These are phyloP conservation scores for Periparus ater DNA, from an alignment of 2,797 vertebrate genomes.

Conservation along the genomic window DNA sequence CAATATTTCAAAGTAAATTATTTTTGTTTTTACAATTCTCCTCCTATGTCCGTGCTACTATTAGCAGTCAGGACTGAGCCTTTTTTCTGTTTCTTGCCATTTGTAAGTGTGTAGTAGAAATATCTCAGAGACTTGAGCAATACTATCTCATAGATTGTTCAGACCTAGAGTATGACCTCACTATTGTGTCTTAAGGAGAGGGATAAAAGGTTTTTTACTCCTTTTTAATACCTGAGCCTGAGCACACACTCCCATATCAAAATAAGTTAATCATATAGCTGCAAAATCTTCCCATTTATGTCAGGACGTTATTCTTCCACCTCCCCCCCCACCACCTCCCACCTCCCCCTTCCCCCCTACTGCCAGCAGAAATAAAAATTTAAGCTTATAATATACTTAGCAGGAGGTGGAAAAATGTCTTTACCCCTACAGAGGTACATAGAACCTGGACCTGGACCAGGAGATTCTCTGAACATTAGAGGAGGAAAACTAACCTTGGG, in stretches of 20 bases:
- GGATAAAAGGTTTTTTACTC: not conserved
- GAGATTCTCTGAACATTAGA: not conserved
- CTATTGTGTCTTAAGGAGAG: not conserved
- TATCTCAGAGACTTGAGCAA: not conserved
- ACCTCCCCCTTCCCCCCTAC: rapidly evolving
- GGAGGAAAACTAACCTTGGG: not conserved
- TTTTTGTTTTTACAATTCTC: not conserved
- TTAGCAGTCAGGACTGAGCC: not conserved
- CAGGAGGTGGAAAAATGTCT: not conserved
- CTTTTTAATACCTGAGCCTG: not conserved
- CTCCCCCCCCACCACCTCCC: no score
- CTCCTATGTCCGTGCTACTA: not conserved
- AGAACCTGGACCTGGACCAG: not conserved
- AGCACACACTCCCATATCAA: not conserved
- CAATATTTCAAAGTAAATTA: not conserved
- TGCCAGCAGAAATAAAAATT: not conserved
- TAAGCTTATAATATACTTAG: not conserved
- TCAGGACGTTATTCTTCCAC: not conserved
- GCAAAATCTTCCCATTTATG: not conserved
- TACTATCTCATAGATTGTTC: not conserved
- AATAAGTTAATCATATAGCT: not conserved
- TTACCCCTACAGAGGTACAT: not conserved
- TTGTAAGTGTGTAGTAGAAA: not conserved
- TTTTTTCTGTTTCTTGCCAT: not conserved
- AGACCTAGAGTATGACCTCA: not conserved